A percentile compares a stretch with the other conserved stretches of the same genome.
phyloP scores from a whole-genome alignment of 2,888 invertebrate genomes.

The Lucinisca nassula region DNA sequence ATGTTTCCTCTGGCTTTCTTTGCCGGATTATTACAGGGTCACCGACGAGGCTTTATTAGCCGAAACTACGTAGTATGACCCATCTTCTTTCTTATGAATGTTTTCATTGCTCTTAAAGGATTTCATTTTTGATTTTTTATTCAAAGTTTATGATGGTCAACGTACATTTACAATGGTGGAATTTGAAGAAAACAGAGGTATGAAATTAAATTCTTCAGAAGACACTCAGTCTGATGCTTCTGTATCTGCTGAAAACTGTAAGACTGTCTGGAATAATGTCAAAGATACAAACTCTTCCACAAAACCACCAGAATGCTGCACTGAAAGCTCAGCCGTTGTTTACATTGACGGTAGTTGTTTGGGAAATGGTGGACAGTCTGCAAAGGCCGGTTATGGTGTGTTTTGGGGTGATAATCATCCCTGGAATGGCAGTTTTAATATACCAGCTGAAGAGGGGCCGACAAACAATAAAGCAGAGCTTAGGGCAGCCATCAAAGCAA shows the following conservation, averaged over 20 bases:
- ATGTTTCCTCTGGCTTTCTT: too few relatives aligned
- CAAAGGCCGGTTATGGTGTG: neutral
- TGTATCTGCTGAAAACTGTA: too few relatives aligned
- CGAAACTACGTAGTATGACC: too few relatives aligned
- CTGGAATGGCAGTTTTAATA: neutral
- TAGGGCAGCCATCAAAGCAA: neutral
- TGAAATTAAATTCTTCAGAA: neutral
- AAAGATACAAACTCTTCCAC: too few relatives aligned
- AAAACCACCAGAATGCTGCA: neutral
- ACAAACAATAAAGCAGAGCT: slow-evolving; percentile 1
- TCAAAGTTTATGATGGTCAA: neutral
- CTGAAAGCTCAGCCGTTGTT: neutral
- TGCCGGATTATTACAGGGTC: too few relatives aligned
- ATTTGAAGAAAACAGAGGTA: neutral
- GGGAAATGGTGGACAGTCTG: neutral
- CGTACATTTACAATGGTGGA: neutral
- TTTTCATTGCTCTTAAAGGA: too few relatives aligned
- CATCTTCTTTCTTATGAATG: too few relatives aligned
- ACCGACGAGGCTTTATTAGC: too few relatives aligned
- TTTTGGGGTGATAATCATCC: neutral
- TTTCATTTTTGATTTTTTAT: too few relatives aligned
- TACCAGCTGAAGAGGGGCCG: neutral
- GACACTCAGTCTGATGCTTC: neutral
- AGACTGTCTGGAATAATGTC: too few relatives aligned
- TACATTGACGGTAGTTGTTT: neutral